Conservation (phyloP, 2,888 invertebrate genomes). For the Ennomos quercinarius region DNA sequence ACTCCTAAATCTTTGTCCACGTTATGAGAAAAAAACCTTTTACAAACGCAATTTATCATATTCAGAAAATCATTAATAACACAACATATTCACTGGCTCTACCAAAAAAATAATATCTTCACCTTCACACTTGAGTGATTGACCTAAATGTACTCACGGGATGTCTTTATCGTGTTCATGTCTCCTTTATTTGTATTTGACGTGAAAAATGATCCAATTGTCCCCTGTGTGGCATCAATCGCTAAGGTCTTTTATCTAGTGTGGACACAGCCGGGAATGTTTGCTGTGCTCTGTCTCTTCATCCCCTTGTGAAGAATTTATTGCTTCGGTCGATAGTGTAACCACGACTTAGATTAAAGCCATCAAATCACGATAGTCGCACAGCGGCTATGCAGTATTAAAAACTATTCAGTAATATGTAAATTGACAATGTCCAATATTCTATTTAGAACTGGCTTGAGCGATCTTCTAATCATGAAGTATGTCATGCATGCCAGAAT, state of each 20-base stretch:
- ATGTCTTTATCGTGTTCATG: constrained; percentile 12
- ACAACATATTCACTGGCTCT: not conserved
- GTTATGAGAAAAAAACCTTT: no score
- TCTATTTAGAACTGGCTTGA: no score
- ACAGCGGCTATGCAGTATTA: no score
- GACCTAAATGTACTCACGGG: constrained; percentile 10
- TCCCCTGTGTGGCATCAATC: constrained; percentile 16
- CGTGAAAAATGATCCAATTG: constrained; percentile 25
- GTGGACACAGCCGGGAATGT: constrained; percentile 27
- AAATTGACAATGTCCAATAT: no score
- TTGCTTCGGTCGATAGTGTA: no score
- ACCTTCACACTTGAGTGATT: constrained; percentile 9
- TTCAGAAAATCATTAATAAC: not conserved
- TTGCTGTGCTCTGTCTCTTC: constrained; percentile 18
- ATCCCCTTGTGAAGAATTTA: constrained; percentile 1
- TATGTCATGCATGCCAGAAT: no score
- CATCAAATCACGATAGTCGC: no score
- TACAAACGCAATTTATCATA: not conserved
- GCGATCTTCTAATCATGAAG: no score
- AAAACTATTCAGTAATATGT: no score
- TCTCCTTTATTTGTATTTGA: constrained; percentile 17
- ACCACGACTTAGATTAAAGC: no score
- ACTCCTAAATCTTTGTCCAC: no score
- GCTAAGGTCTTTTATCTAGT: constrained; percentile 28
- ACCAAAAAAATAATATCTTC: constrained; percentile 10